Base-by-base conservation (phyloP, 2,113 vertebrate genomes). In the Alexandromys fortis region DNA sequence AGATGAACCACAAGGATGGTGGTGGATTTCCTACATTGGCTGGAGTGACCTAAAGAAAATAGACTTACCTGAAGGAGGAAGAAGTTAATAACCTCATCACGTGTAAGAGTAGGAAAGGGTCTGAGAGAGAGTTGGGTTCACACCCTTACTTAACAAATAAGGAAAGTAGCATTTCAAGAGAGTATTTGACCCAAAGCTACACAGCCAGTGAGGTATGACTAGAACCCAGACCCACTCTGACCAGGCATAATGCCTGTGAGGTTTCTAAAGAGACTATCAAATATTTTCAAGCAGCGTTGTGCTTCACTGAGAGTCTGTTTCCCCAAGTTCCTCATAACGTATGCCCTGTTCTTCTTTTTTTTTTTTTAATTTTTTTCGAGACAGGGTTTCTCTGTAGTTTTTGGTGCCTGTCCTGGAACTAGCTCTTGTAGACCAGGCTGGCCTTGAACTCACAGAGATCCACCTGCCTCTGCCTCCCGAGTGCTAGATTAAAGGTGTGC, bases 201-300 rank as follows among this genome's bases (percentile, higher is more conserved):
- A 78, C 38, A 90, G 42, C 22, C 73, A 78, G 45, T 16, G 26
- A 19, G 22, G 1, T 21, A 16, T 11, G 33, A 58, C 63, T 17
- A 11, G 70, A 75, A n/a, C 35, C 19, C 4, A 21, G 70, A 9
- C 35, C 55, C 33, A 26, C 35, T 16, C 42, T 45, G 5, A 28
- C 14, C 58, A 45, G 13, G 1, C 33, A 63, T 63, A 38, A 22
- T 1, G 19, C n/a, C 78, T 38, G 5, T 67, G 79, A n/a, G n/a
- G 52, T 79, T 72, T 49, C 83, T 78, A 81, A 4, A 73, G 52
- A 77, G 30, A 85, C 42, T 3, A 1, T 11, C n/a, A 14, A 72
- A n/a, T 33, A 10, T 2, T 2, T 19, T 33, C 3, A 58, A 47
- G 45, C 49, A 28, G 72, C n/a, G 0, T 0, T 33, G 28, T 10